These are phyloP conservation scores for Pocillopora verrucosa DNA, from an alignment of 64 coral and sea anemone species.

Conservation along the genomic window DNA sequence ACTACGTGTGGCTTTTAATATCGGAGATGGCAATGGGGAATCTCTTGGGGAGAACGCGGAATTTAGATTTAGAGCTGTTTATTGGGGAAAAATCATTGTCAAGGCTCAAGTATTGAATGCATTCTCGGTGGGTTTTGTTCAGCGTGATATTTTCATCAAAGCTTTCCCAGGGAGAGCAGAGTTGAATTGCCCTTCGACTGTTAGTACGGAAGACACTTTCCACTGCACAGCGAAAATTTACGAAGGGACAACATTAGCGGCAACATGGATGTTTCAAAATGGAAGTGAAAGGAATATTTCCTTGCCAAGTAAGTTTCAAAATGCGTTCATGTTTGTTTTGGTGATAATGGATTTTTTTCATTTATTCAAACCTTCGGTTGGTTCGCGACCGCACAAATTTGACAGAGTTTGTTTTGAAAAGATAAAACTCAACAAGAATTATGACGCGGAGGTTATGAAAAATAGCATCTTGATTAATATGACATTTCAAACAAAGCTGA, in stretches of 20 bases:
- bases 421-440: background rate
- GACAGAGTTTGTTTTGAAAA: background rate
- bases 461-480: slow-evolving; percentile 8
- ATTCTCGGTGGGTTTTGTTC: background rate
- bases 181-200: slow-evolving; percentile 31
- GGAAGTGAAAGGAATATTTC: slow-evolving; percentile 1
- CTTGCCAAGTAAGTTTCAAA: slow-evolving; percentile 46
- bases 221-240: slow-evolving; percentile 48
- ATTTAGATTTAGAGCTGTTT: slow-evolving; percentile 35
- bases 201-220: slow-evolving; percentile 40
- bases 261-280: slow-evolving; percentile 22
- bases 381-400: background rate
- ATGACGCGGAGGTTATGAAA: background rate
- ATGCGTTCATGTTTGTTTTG: slow-evolving; percentile 6
- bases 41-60: slow-evolving; percentile 28
- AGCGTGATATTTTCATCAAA: slow-evolving; percentile 6
- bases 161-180: slow-evolving; percentile 31
- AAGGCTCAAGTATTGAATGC: slow-evolving; percentile 26
- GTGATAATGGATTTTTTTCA: background rate
- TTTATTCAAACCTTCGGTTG: background rate
- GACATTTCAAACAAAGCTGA: slow-evolving; percentile 2
- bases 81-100: slow-evolving; percentile 52
- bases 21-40: slow-evolving; percentile 45
- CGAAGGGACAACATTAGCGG: slow-evolving; percentile 61
- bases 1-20: slow-evolving; percentile 22